Conservation (phyloP, 1,140 invertebrate genomes). For the Samia ricini region DNA sequence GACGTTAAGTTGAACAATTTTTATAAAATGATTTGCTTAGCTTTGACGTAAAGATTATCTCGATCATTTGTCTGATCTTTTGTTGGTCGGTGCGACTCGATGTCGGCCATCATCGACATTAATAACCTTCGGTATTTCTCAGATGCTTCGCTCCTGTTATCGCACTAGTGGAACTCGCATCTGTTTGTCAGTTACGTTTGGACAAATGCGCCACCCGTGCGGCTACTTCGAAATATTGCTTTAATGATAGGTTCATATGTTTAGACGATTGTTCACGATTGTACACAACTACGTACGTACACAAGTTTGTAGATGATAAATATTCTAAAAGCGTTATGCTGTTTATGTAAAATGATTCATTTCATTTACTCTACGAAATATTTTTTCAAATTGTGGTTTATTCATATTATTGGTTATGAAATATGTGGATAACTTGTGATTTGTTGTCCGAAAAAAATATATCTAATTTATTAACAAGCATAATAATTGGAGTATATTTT, state of each 20-base stretch:
- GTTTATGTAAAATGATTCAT: neutral
- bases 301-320: neutral
- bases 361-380: neutral
- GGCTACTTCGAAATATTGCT: conserved; percentile 33
- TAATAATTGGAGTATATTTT: no score
- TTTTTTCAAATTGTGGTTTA: no score
- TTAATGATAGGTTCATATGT: conserved; percentile 31
- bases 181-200: conserved; percentile 60
- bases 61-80: conserved; percentile 70
- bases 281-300: neutral
- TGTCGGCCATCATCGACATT: conserved; percentile 53
- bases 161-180: conserved; percentile 52
- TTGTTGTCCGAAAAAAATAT: no score
- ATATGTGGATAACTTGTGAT: no score
- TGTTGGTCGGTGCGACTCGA: conserved; percentile 48
- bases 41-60: conserved; percentile 59
- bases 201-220: conserved; percentile 69
- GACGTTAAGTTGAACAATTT: neutral
- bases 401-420: no score
- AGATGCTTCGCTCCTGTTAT: conserved; percentile 66
- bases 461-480: no score
- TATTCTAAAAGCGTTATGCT: neutral
- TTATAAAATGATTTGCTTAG: conserved; percentile 30
- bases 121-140: conserved; percentile 71
- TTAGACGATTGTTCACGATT: conserved; percentile 11